Conservation (phyloP, 2,888 invertebrate genomes). For the Trilocha varians region DNA sequence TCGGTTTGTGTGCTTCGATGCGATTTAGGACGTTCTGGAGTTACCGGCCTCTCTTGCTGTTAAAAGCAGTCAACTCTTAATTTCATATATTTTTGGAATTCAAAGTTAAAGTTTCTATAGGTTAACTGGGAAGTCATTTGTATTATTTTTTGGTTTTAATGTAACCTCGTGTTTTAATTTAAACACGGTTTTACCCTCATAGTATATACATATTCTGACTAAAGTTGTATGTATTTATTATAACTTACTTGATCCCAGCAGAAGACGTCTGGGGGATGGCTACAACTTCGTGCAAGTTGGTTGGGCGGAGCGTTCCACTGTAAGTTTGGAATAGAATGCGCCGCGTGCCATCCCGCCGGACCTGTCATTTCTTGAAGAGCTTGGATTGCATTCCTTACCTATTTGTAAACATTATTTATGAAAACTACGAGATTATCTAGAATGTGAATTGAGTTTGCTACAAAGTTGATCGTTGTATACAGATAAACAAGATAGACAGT, state of each 20-base stretch:
- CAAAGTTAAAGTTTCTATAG: background rate
- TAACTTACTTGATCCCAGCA: slow-evolving; percentile 77
- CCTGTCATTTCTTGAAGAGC: slow-evolving; percentile 88
- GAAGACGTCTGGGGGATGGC: slow-evolving; percentile 89
- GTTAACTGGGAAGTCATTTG: background rate
- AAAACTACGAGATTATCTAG: too few species aligned
- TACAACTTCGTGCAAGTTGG: slow-evolving; percentile 82
- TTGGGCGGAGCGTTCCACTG: slow-evolving; percentile 72
- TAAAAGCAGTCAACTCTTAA: too few species aligned
- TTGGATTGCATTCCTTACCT: slow-evolving; percentile 88
- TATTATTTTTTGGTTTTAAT: too few species aligned
- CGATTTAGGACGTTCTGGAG: slow-evolving; percentile 53
- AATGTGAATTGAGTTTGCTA: too few species aligned
- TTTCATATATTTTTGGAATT: too few species aligned
- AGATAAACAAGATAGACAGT: too few species aligned
- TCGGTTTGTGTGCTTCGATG: slow-evolving; percentile 76
- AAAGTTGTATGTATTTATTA: background rate
- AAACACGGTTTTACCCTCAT: too few species aligned
- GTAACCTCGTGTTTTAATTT: too few species aligned
- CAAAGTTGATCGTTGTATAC: too few species aligned
- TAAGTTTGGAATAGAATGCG: slow-evolving; percentile 88
- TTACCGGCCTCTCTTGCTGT: slow-evolving; percentile 55
- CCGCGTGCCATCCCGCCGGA: slow-evolving; percentile 77
- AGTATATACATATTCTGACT: too few species aligned
- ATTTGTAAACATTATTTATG: background rate